phyloP scores from a whole-genome alignment of 2,797 vertebrate genomes.

The Artibeus lituratus region DNA sequence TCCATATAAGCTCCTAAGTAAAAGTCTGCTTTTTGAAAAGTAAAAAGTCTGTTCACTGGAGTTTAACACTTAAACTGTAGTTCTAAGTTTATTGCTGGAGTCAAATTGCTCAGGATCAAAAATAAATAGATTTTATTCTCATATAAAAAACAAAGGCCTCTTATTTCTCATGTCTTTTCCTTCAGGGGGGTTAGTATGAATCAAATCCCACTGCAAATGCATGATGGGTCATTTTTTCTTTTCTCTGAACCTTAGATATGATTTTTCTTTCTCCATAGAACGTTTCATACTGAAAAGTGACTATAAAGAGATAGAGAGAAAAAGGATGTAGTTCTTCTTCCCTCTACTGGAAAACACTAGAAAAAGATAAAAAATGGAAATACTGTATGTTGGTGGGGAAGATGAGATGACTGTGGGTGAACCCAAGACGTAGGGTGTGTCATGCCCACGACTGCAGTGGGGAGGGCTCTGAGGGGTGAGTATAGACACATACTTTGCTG shows the following conservation, averaged over 20 bases:
- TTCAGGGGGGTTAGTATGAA: neutral
- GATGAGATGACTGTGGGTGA: neutral
- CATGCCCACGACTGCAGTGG: neutral
- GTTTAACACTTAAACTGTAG: slow-evolving; percentile 41
- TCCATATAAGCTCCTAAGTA: slow-evolving; percentile 4
- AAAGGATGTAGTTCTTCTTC: slow-evolving; percentile 29
- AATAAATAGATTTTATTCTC: slow-evolving; percentile 30
- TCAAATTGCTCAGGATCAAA: slow-evolving; percentile 25
- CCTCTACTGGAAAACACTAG: slow-evolving; percentile 22
- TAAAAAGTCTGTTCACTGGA: neutral
- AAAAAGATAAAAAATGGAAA: neutral
- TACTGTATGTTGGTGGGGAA: neutral
- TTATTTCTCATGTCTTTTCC: slow-evolving; percentile 16
- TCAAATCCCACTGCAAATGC: neutral
- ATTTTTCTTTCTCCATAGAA: slow-evolving; percentile 16
- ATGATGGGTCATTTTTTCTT: neutral
- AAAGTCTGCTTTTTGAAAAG: neutral
- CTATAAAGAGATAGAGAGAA: neutral
- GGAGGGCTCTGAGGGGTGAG: neutral
- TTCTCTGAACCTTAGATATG: slow-evolving; percentile 14
- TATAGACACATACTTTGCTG: neutral
- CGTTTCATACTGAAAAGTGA: slow-evolving; percentile 6
- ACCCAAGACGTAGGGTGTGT: neutral
- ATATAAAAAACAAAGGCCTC: neutral
- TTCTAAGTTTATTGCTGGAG: slow-evolving; percentile 16